Conservation (phyloP, 1,140 invertebrate genomes). For the Panagrolaimus sp. region DNA sequence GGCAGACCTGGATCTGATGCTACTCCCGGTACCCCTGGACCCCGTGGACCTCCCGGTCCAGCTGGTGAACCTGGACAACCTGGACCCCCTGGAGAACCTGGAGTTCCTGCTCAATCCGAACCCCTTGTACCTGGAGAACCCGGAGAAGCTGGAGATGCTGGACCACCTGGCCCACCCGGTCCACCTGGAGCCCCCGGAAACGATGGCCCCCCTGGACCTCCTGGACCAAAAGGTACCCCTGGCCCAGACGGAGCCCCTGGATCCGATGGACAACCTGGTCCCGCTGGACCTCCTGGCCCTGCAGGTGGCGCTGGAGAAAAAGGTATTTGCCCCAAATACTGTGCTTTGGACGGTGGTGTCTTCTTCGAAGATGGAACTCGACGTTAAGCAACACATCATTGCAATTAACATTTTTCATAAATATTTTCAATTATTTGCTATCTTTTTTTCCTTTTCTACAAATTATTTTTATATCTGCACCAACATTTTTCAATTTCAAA, state of each 20-base stretch:
- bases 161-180: constrained; percentile 43
- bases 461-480: no score
- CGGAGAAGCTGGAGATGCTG: constrained; percentile 50
- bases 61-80: constrained; percentile 35
- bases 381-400: constrained; percentile 24
- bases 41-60: constrained; percentile 30
- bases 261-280: constrained; percentile 48
- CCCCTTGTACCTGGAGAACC: constrained; percentile 35
- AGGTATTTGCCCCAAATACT: constrained; percentile 48
- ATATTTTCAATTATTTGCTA: no score
- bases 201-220: constrained; percentile 34
- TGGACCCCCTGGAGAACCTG: constrained; percentile 38
- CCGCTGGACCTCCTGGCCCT: constrained; percentile 47
- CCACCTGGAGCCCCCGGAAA: constrained; percentile 46
- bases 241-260: constrained; percentile 42
- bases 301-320: constrained; percentile 50
- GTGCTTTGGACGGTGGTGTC: constrained; percentile 41
- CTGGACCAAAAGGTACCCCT: constrained; percentile 45
- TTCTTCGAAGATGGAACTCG: constrained; percentile 49
- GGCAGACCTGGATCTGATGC: constrained; percentile 45
- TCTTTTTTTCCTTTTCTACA: no score
- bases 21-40: constrained; percentile 29
- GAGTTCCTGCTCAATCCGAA: constrained; percentile 30
- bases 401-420: background rate
- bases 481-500: no score